A percentile compares a stretch with the other conserved stretches of the same genome.
These are phyloP conservation scores for Phlogophora meticulosa DNA, from an alignment of 2,888 invertebrate species.

Conservation along the genomic window DNA sequence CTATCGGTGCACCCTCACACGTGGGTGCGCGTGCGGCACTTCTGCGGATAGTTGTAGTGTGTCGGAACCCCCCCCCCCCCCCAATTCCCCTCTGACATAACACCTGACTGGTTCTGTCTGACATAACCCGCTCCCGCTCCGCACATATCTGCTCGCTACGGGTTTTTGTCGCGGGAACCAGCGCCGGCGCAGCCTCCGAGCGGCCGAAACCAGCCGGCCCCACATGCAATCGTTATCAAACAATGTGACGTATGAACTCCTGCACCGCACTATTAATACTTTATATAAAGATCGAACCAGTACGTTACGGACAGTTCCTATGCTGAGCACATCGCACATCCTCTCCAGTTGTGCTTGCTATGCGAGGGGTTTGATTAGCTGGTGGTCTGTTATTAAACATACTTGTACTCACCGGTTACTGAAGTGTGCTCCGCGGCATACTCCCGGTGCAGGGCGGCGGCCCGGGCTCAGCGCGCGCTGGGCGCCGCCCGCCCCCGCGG, in stretches of 20 bases:
- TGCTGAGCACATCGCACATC: too few species aligned
- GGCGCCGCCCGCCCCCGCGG: too few species aligned
- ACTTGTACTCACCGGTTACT: too few species aligned
- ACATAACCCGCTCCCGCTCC: constrained; percentile 54
- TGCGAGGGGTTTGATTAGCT: too few species aligned
- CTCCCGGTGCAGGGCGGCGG: too few species aligned
- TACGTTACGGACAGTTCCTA: too few species aligned
- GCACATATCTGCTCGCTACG: constrained; percentile 47
- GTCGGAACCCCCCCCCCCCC: constrained; percentile 41
- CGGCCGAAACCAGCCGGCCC: background rate
- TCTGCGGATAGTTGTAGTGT: constrained; percentile 2
- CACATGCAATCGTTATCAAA: constrained; percentile 1
- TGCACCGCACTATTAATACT: background rate
- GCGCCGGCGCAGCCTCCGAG: constrained; percentile 15
- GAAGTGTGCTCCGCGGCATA: too few species aligned
- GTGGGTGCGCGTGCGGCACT: background rate
- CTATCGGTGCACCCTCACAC: too few species aligned
- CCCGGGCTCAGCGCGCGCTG: too few species aligned
- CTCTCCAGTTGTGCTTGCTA: too few species aligned
- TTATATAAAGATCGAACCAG: background rate
- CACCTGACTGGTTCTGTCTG: constrained; percentile 75
- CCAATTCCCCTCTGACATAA: constrained; percentile 70
- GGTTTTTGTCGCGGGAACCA: constrained; percentile 49
- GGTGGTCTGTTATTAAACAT: too few species aligned
- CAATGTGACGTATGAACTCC: background rate